phyloP scores from a whole-genome alignment of 2,888 invertebrate species.

The Andrena minutula region DNA sequence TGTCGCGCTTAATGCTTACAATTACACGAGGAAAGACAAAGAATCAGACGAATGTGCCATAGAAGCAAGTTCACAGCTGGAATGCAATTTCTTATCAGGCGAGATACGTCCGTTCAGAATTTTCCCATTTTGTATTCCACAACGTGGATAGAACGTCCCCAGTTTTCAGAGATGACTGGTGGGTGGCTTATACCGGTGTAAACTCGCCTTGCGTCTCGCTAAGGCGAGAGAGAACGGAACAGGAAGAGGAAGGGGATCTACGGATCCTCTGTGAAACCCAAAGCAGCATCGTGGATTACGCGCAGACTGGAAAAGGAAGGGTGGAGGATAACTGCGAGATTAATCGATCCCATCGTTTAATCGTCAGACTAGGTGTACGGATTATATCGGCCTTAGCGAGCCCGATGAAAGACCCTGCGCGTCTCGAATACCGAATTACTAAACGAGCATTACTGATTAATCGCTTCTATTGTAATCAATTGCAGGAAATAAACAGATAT shows the following conservation, averaged over 20 bases:
- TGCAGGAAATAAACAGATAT: neutral
- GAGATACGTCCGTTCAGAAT: constrained; percentile 34
- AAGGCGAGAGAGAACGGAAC: constrained; percentile 23
- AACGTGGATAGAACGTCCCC: constrained; percentile 30
- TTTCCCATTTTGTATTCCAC: constrained; percentile 47
- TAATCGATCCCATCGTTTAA: constrained; percentile 63
- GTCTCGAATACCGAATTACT: constrained; percentile 41
- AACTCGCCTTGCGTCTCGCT: constrained; percentile 32
- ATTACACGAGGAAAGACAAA: neutral
- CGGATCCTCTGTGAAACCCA: constrained; percentile 60
- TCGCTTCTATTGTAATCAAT: constrained; percentile 7
- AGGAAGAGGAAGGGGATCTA: constrained; percentile 53
- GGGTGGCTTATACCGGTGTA: constrained; percentile 43
- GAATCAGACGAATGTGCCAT: neutral
- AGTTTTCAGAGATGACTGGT: constrained; percentile 52
- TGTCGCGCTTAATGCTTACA: too few species aligned
- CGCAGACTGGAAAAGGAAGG: constrained; percentile 60
- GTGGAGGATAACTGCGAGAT: constrained; percentile 62
- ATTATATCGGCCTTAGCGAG: constrained; percentile 45
- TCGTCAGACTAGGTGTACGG: constrained; percentile 49
- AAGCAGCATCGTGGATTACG: constrained; percentile 66
- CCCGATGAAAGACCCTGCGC: constrained; percentile 37
- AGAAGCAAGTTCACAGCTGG: neutral
- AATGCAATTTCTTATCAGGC: constrained; percentile 19
- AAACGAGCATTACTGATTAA: constrained; percentile 45